Base-by-base conservation (phyloP, 2,888 invertebrate species). In the Cactoblastis cactorum region DNA sequence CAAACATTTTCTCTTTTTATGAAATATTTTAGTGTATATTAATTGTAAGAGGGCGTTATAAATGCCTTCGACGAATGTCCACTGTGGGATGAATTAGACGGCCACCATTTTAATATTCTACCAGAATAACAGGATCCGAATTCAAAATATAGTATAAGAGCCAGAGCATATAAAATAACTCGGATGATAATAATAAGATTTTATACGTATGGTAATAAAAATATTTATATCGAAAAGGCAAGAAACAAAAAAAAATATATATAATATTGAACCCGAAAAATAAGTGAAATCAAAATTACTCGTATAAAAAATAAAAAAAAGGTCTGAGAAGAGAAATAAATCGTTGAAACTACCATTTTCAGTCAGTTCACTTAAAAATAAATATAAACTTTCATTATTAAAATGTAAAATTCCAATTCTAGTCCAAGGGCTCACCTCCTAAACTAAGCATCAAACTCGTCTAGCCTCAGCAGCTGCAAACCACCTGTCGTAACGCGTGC, bases 401-500 rank as follows among this genome's bases (percentile, higher is more conserved):
- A 28, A 28, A 4, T 28, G 28, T 28, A 8, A 9, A 6, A 8
- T 28, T 28, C 5, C 22, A 3, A 22, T 5, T 22, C 3, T 22
- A 22, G 22, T 3, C 3, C 22, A 22, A 22, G 5, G 22, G 22
- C 9, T 28, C 14, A 17, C 28, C 43, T 37, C 43, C 28, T 14
- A 11, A 32, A 32, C 28, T 28, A 32, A 3, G n/a, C 43, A 8
- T 43, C 28, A 28, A 43, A 43, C 43, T 43, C 17, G 43, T 32
- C 43, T 37, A 47, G 15, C 11, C 32, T 63, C 74, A 74, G 72
- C 67, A 73, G 74, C 62, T 46, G 61, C 47, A 3, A n/a, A 45
- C 62, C 73, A 77, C 72, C 77, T 77, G 77, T 63, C 65, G 19
- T 41, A 53, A 68, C 68, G 69, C 72, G 69, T 71, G 67, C 70